A percentile compares a stretch with the other conserved stretches of the same genome.
Evolutionary conservation across 64 coral and sea anemone species (phyloP).

Genomic region (Pocillopora damicornis): DNA sequence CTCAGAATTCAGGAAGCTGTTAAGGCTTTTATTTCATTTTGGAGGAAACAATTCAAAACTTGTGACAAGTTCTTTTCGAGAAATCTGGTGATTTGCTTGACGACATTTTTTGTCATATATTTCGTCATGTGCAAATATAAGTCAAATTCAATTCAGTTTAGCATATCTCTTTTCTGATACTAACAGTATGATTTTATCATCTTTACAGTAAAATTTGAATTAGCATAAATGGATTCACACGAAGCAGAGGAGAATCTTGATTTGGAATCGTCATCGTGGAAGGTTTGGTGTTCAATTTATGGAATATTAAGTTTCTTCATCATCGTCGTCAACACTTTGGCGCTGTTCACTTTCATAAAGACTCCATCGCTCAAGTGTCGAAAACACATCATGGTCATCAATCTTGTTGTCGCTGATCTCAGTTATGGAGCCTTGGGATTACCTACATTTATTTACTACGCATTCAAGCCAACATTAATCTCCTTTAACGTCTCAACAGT

Average conservation of each 20-base stretch:
- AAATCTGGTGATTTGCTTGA: no score
- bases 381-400: conserved; percentile 33
- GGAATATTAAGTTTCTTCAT: neutral
- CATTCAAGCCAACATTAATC: neutral
- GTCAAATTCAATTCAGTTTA: no score
- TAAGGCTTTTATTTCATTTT: no score
- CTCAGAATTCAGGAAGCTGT: no score
- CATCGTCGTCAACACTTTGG: neutral
- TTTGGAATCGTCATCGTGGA: neutral
- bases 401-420: conserved; percentile 33
- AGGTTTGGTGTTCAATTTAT: neutral
- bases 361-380: conserved; percentile 6
- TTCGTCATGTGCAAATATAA: no score
- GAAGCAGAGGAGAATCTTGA: no score
- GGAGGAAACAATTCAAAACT: no score
- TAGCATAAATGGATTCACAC: neutral
- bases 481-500: neutral
- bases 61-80: no score
- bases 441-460: neutral
- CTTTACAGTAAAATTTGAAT: no score
- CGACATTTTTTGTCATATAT: no score
- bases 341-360: neutral
- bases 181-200: no score
- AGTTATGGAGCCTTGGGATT: neutral
- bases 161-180: no score